Conservation (phyloP, 2,113 vertebrate genomes). For the Rhinopithecus roxellana region DNA sequence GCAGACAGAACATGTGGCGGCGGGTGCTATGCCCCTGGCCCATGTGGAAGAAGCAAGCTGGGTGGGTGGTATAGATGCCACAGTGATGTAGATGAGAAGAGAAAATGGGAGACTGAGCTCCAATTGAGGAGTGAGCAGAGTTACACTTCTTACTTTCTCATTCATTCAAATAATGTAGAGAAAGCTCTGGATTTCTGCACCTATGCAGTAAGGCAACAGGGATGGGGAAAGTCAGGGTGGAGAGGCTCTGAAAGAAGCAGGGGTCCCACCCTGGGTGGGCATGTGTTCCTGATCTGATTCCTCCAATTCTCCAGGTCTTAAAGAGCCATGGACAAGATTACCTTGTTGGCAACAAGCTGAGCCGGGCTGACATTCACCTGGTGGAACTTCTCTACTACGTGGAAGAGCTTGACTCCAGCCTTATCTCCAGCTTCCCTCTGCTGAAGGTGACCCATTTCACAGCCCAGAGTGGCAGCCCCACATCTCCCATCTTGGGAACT, state of each 20-base stretch:
- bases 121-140: neutral
- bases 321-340: constrained; percentile 78
- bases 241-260: neutral
- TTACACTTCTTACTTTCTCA: neutral
- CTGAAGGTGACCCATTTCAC: constrained; percentile 84
- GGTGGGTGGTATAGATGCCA: too few species aligned
- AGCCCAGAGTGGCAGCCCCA: neutral
- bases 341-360: constrained; percentile 89
- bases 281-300: neutral
- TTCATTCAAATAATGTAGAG: neutral
- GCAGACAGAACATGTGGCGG: too few species aligned
- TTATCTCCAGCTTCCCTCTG: constrained; percentile 85
- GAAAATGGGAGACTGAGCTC: too few species aligned
- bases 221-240: neutral
- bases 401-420: constrained; percentile 85
- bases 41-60: too few species aligned
- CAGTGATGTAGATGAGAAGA: too few species aligned
- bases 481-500: neutral
- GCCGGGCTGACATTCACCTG: constrained; percentile 89
- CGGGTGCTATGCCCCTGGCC: too few species aligned
- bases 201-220: rapidly evolving
- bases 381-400: constrained; percentile 88
- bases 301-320: constrained; percentile 80
- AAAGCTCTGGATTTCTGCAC: neutral
- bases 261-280: too few species aligned